Evolutionary conservation across 2,888 invertebrate genomes (phyloP), one percentile per base, ranked within the genome.

Genomic region (Aphodius granarius): DNA sequence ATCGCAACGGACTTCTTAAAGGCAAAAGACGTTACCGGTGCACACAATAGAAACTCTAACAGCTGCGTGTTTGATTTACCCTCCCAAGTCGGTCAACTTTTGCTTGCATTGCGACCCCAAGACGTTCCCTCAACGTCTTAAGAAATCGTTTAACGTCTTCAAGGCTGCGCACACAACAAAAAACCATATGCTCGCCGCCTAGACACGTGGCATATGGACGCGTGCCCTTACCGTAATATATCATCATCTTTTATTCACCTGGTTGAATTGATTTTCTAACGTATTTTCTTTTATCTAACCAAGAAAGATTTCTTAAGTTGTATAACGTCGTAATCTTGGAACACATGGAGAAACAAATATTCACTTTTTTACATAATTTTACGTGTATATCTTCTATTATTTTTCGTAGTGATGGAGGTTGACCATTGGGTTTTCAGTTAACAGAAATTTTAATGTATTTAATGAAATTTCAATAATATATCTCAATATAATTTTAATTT

Each of bases 11-110:
- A 66, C 20, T 74, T 71, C 74, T 82, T 76, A 68, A 81, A 82
- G 81, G 81, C 78, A 82, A 85, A 84, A 85, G 85, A 85, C 86
- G 85, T 85, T 85, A 83, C 72, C 76, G 74, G 22, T 63, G 71
- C 78, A 84, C 78, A 84, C 84, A 85, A 77, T 73, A 73, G 77
- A 80, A n/a, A 81, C 82, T 22, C 68, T 81, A 83, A 81, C 85
- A 85, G 84, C 85, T 85, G 86, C 84, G 81, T 85, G 74, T 84
- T 84, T 86, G 85, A 85, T 86, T 84, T 83, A 81, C 84, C 86
- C 85, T 84, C 85, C 84, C 81, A 84, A 83, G 84, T 83, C 84
- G 83, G 79, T 76, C 64, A 71, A 68, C 78, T 77, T 75, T 83
- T 80, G 72, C 68, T 2, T 20, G 68, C 22, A 21, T 76, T 75